Evolutionary conservation across 1,140 invertebrate species (phyloP).

Genomic region (Acyrthosiphon pisum): DNA sequence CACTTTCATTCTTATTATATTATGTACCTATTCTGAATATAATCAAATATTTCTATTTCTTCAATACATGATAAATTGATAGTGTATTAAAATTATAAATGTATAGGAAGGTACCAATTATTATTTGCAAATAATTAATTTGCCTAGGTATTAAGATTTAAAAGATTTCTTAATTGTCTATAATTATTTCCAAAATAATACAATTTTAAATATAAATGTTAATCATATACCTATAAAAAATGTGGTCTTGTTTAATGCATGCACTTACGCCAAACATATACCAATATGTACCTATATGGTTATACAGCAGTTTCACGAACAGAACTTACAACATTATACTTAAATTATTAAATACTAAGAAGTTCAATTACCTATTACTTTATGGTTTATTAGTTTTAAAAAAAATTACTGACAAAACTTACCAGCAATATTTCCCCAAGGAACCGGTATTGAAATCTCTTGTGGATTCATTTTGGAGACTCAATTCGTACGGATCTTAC

Average conservation of each 20-base stretch:
- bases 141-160: too few relatives aligned
- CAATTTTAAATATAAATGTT: neutral
- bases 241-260: too few relatives aligned
- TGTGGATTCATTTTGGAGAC: constrained; percentile 32
- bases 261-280: neutral
- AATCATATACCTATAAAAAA: neutral
- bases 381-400: neutral
- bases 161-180: neutral
- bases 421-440: constrained; percentile 60
- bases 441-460: constrained; percentile 59
- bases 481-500: neutral
- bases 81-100: too few relatives aligned
- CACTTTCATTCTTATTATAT: too few relatives aligned
- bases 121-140: too few relatives aligned
- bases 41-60: too few relatives aligned
- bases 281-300: neutral
- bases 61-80: too few relatives aligned
- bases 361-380: neutral
- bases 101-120: too few relatives aligned
- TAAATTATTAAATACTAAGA: neutral
- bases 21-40: too few relatives aligned
- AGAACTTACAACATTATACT: neutral
- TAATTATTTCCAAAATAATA: neutral
- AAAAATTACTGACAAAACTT: constrained; percentile 9
- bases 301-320: neutral